Percentiles rank a stretch among this genome's conserved stretches.
Evolutionary conservation across 2,113 vertebrate species (phyloP).

Genomic region (Uria lomvia): DNA sequence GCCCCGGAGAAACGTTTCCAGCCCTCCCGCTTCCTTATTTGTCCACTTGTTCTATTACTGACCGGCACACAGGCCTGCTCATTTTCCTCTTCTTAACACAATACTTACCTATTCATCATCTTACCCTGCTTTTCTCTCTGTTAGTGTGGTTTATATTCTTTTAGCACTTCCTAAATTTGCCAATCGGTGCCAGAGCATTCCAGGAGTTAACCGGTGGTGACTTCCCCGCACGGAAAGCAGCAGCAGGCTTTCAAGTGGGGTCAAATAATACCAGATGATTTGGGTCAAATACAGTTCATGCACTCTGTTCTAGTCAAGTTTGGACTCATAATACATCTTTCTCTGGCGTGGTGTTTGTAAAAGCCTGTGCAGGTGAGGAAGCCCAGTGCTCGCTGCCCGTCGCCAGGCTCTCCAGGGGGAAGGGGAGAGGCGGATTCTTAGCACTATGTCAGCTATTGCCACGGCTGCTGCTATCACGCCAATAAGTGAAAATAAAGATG

Average conservation of each 20-base stretch:
- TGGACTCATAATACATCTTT: neutral
- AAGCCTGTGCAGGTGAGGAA: neutral
- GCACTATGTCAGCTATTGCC: neutral
- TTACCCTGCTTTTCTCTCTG: neutral
- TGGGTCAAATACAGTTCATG: neutral
- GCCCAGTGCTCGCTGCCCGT: rapidly evolving
- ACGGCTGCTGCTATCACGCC: rapidly evolving
- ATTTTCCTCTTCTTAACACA: neutral
- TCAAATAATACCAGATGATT: neutral
- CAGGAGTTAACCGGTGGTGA: neutral
- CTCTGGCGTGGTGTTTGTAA: neutral
- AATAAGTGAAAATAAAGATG: neutral
- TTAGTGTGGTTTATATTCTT: neutral
- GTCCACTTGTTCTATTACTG: neutral
- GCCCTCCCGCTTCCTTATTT: neutral
- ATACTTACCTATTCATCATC: neutral
- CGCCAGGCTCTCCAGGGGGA: rapidly evolving
- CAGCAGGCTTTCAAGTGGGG: neutral
- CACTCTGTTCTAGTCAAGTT: neutral
- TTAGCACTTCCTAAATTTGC: neutral
- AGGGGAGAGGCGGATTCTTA: rapidly evolving
- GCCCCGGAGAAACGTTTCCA: neutral
- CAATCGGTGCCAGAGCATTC: neutral
- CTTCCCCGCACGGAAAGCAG: rapidly evolving
- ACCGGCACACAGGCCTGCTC: neutral